Percentiles rank a stretch among this genome's conserved stretches.
These are phyloP conservation scores for Pteria penguin DNA, from an alignment of 2,888 invertebrate species.

Conservation along the genomic window DNA sequence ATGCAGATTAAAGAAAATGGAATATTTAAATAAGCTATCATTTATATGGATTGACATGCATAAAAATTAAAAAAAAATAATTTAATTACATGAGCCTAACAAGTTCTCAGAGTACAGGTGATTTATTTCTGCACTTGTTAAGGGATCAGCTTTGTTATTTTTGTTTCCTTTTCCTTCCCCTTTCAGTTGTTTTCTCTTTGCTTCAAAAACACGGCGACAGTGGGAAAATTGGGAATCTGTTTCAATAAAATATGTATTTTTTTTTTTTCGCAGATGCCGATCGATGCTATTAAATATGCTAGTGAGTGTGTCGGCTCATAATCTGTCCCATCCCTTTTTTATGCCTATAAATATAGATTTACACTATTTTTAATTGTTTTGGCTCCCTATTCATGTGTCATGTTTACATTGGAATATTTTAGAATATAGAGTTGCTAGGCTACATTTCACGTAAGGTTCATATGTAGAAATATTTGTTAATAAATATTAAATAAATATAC, in stretches of 20 bases:
- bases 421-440: too few species aligned
- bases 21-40: too few species aligned
- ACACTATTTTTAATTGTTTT: too few species aligned
- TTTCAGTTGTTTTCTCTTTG: conserved; percentile 35
- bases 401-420: too few species aligned
- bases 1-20: background rate
- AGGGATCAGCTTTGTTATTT: conserved; percentile 20
- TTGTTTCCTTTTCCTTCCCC: conserved; percentile 21
- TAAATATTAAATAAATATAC: too few species aligned
- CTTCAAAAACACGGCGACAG: conserved; percentile 21
- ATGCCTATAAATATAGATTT: conserved; percentile 17
- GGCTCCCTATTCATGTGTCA: too few species aligned
- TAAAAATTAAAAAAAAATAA: background rate
- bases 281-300: conserved; percentile 20
- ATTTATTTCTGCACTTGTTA: conserved; percentile 29
- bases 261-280: conserved; percentile 21
- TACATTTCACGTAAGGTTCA: too few species aligned
- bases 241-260: conserved; percentile 8
- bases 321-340: conserved; percentile 30
- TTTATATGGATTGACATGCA: background rate
- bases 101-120: conserved; percentile 16
- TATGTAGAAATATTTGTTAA: too few species aligned
- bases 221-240: conserved; percentile 32
- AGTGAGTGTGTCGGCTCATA: conserved; percentile 38
- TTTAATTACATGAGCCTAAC: conserved; percentile 21